Evolutionary conservation across 2,888 invertebrate species (phyloP).

Genomic region (Scaptomyza polygonia): DNA sequence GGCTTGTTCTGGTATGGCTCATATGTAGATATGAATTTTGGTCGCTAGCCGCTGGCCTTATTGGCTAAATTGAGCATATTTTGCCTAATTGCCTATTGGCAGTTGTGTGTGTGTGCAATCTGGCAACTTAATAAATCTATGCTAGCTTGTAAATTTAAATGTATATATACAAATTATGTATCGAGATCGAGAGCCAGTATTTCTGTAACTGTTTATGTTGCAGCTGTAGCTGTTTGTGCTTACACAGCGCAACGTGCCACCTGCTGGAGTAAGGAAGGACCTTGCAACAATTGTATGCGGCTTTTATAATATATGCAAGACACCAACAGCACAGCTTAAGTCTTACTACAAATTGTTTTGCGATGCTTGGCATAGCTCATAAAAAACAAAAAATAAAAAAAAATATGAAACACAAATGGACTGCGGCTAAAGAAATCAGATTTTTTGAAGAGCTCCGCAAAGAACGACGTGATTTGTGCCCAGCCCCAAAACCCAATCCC

Average conservation of each 20-base stretch:
- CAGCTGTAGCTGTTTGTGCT: constrained; percentile 38
- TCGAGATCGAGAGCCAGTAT: neutral
- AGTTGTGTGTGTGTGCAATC: constrained; percentile 42
- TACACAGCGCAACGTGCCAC: constrained; percentile 40
- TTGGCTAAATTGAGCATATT: constrained; percentile 51
- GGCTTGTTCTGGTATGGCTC: neutral
- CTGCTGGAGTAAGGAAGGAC: neutral
- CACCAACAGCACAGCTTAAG: constrained; percentile 69
- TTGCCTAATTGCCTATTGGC: constrained; percentile 69
- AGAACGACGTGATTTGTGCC: constrained; percentile 70
- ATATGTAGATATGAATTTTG: no score
- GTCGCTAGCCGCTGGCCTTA: constrained; percentile 10
- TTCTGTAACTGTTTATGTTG: neutral
- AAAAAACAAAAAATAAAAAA: constrained; percentile 53
- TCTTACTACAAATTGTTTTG: constrained; percentile 77
- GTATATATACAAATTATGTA: constrained; percentile 25
- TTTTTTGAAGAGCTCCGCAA: constrained; percentile 69
- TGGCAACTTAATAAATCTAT: constrained; percentile 62
- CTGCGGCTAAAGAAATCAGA: constrained; percentile 46
- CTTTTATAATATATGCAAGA: constrained; percentile 75
- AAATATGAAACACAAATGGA: constrained; percentile 33
- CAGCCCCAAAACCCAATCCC: constrained; percentile 14
- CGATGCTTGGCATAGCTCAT: constrained; percentile 66
- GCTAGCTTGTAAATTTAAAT: constrained; percentile 27
- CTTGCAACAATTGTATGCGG: constrained; percentile 53